Conservation (phyloP, 2,888 invertebrate species). For the Agrochola lota region DNA sequence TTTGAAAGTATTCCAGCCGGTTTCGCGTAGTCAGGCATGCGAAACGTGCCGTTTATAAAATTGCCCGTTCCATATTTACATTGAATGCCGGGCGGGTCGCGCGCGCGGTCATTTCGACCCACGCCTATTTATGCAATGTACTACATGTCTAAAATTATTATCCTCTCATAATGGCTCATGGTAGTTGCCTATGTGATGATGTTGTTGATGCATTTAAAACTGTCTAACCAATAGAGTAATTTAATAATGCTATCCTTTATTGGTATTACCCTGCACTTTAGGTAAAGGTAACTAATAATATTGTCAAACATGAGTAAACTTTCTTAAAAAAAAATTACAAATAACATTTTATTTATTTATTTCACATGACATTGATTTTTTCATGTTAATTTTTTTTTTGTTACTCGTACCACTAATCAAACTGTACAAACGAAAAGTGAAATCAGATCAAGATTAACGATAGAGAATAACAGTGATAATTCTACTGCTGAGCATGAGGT, state of each 20-base stretch:
- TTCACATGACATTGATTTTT: no score
- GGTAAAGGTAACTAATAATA: no score
- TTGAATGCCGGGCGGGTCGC: constrained; percentile 27
- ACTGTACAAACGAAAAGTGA: background rate
- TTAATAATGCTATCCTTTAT: background rate
- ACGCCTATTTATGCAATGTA: constrained; percentile 27
- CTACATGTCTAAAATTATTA: constrained; percentile 1
- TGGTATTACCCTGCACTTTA: background rate
- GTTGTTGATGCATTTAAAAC: background rate
- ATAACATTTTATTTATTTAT: background rate
- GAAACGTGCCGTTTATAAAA: constrained; percentile 5
- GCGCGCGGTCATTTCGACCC: constrained; percentile 43
- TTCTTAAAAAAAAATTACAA: background rate
- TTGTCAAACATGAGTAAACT: background rate
- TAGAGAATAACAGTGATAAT: no score
- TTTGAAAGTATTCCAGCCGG: constrained; percentile 38
- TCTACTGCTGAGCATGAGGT: no score
- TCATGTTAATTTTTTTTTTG: background rate
- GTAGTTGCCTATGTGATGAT: background rate
- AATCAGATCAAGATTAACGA: no score
- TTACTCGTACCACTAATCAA: fast-evolving
- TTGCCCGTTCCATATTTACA: constrained; percentile 29
- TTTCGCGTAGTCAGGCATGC: constrained; percentile 14
- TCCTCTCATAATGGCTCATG: background rate
- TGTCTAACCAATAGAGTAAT: background rate